These are phyloP conservation scores for Sylvia borin DNA, from an alignment of 2,797 vertebrate species.

Conservation along the genomic window DNA sequence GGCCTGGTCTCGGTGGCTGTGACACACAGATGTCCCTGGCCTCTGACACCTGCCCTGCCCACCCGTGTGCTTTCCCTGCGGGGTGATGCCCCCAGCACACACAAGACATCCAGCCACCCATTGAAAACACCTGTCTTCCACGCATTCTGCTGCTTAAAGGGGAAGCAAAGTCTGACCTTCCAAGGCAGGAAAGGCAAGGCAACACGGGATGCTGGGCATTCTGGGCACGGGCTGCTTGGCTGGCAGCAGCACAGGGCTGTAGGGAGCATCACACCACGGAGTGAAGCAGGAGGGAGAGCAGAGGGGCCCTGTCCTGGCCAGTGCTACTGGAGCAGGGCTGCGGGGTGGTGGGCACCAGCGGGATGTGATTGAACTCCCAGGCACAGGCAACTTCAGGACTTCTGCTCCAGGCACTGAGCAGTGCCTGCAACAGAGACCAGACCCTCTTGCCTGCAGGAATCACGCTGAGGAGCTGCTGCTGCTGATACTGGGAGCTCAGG, in stretches of 20 bases:
- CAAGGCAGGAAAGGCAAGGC: not conserved
- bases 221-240: rapidly evolving
- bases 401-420: not conserved
- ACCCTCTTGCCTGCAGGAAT: not conserved
- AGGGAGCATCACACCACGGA: rapidly evolving
- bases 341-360: rapidly evolving
- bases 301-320: rapidly evolving
- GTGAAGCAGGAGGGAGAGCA: rapidly evolving
- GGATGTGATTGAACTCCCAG: rapidly evolving
- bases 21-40: rapidly evolving
- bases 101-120: not conserved
- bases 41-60: not conserved
- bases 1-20: rapidly evolving
- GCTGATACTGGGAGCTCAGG: not conserved
- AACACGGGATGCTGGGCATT: rapidly evolving
- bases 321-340: not conserved
- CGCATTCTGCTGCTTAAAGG: rapidly evolving
- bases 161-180: not conserved
- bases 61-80: not conserved
- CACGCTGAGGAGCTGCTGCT: not conserved
- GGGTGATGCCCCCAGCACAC: not conserved
- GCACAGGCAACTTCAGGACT: not conserved
- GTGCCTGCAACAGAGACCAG: not conserved
- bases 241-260: rapidly evolving
- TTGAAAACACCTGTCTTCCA: not conserved